phyloP scores from a whole-genome alignment of 35 echinoderm and acorn worm genomes.

The Holothuria glaberrima region DNA sequence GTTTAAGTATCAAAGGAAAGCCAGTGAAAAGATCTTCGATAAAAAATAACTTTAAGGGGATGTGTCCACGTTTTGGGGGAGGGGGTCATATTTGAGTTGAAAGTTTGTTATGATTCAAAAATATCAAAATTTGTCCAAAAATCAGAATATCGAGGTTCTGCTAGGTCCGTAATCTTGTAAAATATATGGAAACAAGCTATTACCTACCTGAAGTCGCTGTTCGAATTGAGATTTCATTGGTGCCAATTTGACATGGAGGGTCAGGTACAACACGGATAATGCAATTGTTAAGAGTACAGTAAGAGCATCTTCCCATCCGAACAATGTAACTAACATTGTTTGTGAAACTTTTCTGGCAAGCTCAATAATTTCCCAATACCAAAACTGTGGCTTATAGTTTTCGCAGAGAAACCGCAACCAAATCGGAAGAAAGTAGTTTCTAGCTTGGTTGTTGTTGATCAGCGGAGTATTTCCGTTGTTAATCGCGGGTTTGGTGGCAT shows the following conservation, averaged over 20 bases:
- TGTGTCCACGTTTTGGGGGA: too few relatives aligned
- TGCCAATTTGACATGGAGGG: constrained; percentile 41
- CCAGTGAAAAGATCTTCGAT: too few relatives aligned
- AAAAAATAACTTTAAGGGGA: too few relatives aligned
- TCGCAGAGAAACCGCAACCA: constrained; percentile 64
- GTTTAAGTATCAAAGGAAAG: too few relatives aligned
- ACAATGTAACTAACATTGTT: constrained; percentile 44
- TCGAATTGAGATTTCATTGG: constrained; percentile 59
- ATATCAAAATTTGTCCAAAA: too few relatives aligned
- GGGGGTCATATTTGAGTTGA: too few relatives aligned
- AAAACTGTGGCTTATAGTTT: constrained; percentile 61
- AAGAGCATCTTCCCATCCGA: constrained; percentile 54
- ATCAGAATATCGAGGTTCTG: too few relatives aligned
- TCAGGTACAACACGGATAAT: constrained; percentile 41
- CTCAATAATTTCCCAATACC: constrained; percentile 70
- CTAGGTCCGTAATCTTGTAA: too few relatives aligned
- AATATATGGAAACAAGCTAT: too few relatives aligned
- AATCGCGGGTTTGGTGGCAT: neutral
- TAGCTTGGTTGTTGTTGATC: neutral
- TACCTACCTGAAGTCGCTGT: constrained; percentile 39
- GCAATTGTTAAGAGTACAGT: constrained; percentile 23
- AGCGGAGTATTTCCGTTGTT: neutral
- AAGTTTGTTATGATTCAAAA: too few relatives aligned
- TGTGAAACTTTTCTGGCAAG: constrained; percentile 46
- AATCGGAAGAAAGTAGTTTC: neutral